phyloP scores from a whole-genome alignment of 2,797 vertebrate species.

The Ctenopoma kingsleyae region DNA sequence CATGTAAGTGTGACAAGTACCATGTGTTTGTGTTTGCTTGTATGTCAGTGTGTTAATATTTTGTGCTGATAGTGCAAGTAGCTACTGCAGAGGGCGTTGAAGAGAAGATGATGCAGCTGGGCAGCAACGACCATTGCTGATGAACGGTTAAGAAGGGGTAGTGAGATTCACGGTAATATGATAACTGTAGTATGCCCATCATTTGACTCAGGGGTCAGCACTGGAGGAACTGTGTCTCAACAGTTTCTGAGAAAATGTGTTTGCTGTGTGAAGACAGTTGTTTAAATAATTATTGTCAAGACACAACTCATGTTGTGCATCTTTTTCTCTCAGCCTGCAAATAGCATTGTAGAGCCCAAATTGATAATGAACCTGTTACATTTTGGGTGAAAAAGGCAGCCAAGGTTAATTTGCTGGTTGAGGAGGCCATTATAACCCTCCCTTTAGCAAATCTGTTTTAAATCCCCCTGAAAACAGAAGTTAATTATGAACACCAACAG shows the following conservation, averaged over 20 bases:
- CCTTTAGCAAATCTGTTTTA: constrained; percentile 70
- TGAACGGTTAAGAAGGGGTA: constrained; percentile 66
- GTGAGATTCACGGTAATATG: constrained; percentile 2
- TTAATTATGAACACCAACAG: constrained; percentile 78
- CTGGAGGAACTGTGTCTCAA: constrained; percentile 15
- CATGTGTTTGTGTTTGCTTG: constrained; percentile 38
- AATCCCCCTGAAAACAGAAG: constrained; percentile 77
- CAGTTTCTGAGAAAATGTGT: constrained; percentile 31
- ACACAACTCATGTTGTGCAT: constrained; percentile 52
- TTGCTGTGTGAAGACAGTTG: constrained; percentile 53
- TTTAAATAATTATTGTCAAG: constrained; percentile 32
- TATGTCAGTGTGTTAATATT: constrained; percentile 4
- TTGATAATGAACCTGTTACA: constrained; percentile 71
- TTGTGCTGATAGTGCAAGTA: constrained; percentile 57
- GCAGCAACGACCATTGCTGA: constrained; percentile 42
- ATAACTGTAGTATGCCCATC: not conserved
- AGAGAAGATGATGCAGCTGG: constrained; percentile 19
- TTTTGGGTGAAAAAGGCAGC: constrained; percentile 71
- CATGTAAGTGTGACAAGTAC: constrained; percentile 5
- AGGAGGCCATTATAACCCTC: constrained; percentile 70
- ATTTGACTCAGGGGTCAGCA: constrained; percentile 15
- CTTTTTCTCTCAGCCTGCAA: constrained; percentile 38
- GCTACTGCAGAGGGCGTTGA: constrained; percentile 6
- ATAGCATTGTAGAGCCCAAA: constrained; percentile 41
- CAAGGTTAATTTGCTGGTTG: constrained; percentile 82